A percentile compares a stretch with the other conserved stretches of the same genome.
phyloP scores from a whole-genome alignment of 35 echinoderm and acorn worm genomes.

The Apostichopus japonicus region DNA sequence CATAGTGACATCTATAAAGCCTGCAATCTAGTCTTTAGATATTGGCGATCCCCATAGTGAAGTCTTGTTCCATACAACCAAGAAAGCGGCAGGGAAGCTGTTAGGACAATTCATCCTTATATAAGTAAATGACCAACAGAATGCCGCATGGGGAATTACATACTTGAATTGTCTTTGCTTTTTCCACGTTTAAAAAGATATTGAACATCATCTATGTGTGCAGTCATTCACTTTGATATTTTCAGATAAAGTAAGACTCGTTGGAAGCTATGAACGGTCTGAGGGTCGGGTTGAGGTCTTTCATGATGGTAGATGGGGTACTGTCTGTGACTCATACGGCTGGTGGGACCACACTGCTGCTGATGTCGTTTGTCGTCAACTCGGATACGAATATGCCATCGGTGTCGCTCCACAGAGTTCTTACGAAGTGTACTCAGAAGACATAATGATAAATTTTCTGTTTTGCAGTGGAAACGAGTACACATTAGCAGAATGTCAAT shows the following conservation, averaged over 20 bases:
- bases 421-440: constrained; percentile 17
- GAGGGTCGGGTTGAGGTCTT: constrained; percentile 33
- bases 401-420: neutral
- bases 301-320: constrained; percentile 7
- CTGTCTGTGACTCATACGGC: constrained; percentile 8
- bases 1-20: no score
- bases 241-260: constrained; percentile 21
- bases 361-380: constrained; percentile 16
- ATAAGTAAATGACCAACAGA: no score
- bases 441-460: neutral
- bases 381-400: neutral
- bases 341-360: neutral
- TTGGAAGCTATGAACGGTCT: neutral
- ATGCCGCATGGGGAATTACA: no score
- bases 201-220: no score
- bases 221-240: no score
- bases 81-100: no score
- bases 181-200: no score
- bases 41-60: no score
- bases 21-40: no score
- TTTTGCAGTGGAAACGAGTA: neutral
- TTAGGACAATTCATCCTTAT: no score
- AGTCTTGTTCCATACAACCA: no score
- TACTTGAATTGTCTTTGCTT: no score
- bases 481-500: neutral